Percentiles rank a stretch among this genome's conserved stretches.
phyloP scores from a whole-genome alignment of 2,888 invertebrate genomes.

The Amphipoea lucens region DNA sequence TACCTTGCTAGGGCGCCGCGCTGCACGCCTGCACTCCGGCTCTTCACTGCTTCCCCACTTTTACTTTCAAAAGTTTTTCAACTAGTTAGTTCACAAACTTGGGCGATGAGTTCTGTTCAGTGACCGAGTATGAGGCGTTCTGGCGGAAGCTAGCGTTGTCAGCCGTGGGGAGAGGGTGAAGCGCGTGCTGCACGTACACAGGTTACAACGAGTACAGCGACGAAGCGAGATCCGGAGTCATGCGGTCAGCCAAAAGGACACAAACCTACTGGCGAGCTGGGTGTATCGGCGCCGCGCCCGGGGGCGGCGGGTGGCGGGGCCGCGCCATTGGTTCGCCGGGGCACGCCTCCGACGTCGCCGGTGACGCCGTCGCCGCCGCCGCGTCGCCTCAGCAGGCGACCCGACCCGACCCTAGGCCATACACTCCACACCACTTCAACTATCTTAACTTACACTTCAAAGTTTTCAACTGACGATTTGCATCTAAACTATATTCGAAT shows the following conservation, averaged over 20 bases:
- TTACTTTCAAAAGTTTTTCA: slow-evolving; percentile 78
- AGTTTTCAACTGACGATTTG: slow-evolving; percentile 72
- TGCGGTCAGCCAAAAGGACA: slow-evolving; percentile 91
- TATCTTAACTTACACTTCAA: slow-evolving; percentile 75
- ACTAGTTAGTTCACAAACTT: slow-evolving; percentile 81
- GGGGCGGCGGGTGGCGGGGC: slow-evolving; percentile 84
- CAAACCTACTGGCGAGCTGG: slow-evolving; percentile 90
- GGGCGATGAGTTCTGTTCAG: slow-evolving; percentile 67
- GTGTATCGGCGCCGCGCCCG: slow-evolving; percentile 81
- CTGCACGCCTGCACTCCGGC: slow-evolving; percentile 79
- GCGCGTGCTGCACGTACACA: slow-evolving; percentile 88
- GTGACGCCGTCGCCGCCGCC: slow-evolving; percentile 79
- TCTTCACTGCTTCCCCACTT: slow-evolving; percentile 82
- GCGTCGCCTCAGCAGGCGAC: slow-evolving; percentile 76
- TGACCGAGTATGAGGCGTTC: slow-evolving; percentile 78
- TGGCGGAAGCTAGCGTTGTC: slow-evolving; percentile 84
- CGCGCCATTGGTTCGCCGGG: slow-evolving; percentile 88
- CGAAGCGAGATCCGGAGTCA: slow-evolving; percentile 91
- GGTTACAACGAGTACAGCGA: slow-evolving; percentile 89
- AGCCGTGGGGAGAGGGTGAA: slow-evolving; percentile 80
- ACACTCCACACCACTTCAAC: slow-evolving; percentile 75
- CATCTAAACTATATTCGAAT: slow-evolving; percentile 69
- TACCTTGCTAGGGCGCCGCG: slow-evolving; percentile 85
- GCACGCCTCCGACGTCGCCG: slow-evolving; percentile 85
- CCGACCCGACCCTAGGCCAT: slow-evolving; percentile 71